These are phyloP conservation scores for Pseudopleuronectes americanus DNA, from an alignment of 2,797 vertebrate genomes.

Conservation along the genomic window DNA sequence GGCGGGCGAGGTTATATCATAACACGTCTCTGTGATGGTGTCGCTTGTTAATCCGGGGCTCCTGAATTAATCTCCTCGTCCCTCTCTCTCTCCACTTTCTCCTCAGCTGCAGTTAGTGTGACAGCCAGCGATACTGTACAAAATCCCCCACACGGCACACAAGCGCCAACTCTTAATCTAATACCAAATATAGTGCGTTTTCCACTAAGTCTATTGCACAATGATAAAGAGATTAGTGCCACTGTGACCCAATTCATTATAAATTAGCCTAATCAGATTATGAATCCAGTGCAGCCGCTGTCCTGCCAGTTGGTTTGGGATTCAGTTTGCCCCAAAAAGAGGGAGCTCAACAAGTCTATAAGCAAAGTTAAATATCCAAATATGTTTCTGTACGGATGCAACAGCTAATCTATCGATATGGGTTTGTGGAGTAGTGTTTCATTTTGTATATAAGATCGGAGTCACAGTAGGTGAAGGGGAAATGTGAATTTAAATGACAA, in stretches of 20 bases:
- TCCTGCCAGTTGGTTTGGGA: not conserved
- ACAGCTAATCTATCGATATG: too few species aligned
- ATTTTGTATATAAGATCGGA: too few species aligned
- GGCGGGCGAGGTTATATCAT: not conserved
- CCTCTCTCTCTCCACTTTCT: conserved; percentile 1
- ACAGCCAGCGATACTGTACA: not conserved
- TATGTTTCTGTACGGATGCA: too few species aligned
- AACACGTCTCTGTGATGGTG: too few species aligned
- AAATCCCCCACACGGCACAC: not conserved
- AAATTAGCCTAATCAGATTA: conserved; percentile 30
- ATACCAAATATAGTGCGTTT: conserved; percentile 9
- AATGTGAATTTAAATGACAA: too few species aligned
- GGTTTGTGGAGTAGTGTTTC: too few species aligned
- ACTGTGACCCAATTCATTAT: conserved; percentile 29
- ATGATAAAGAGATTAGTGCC: conserved; percentile 14
- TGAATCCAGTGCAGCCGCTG: not conserved
- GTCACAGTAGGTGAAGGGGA: too few species aligned
- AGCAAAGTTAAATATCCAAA: too few species aligned
- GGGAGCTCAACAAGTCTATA: too few species aligned
- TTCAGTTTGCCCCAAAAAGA: too few species aligned
- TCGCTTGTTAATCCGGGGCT: conserved; percentile 1
- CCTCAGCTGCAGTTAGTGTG: not conserved
- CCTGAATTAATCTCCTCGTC: conserved; percentile 30
- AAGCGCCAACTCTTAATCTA: not conserved
- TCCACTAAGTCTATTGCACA: not conserved